phyloP scores from a whole-genome alignment of 2,113 vertebrate species.

The Stercorarius parasiticus region DNA sequence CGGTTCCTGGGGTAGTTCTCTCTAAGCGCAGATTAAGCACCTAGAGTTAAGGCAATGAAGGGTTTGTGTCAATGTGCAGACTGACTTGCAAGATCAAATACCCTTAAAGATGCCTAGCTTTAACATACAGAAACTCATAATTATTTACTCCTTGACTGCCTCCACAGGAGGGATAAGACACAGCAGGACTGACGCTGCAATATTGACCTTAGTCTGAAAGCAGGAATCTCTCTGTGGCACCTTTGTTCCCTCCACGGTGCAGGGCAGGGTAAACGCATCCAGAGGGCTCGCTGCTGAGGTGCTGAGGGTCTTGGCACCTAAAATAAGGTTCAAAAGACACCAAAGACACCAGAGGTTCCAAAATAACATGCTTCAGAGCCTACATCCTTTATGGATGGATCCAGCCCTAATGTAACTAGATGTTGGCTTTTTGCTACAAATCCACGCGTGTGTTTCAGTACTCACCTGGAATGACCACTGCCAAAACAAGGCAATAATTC shows the following conservation, averaged over 20 bases:
- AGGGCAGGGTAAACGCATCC: background rate
- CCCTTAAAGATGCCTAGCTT: background rate
- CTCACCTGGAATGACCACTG: background rate
- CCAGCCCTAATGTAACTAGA: background rate
- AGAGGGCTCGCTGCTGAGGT: background rate
- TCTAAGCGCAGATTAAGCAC: background rate
- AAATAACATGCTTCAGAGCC: background rate
- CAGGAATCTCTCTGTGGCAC: background rate
- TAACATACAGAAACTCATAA: background rate
- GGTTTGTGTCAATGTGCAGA: background rate
- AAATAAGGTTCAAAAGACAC: background rate
- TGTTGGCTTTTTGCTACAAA: background rate
- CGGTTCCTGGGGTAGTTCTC: background rate
- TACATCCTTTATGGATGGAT: background rate
- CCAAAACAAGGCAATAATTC: background rate
- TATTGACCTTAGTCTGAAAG: background rate
- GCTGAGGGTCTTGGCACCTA: background rate
- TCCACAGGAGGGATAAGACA: background rate
- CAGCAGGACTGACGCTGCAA: background rate
- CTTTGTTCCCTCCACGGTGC: rapidly evolving
- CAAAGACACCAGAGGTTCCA: background rate
- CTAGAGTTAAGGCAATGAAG: background rate
- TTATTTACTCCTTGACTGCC: background rate
- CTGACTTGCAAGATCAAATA: background rate
- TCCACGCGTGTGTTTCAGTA: background rate